Evolutionary conservation across 2,888 invertebrate genomes (phyloP).

Genomic region (Pollenia amentaria): DNA sequence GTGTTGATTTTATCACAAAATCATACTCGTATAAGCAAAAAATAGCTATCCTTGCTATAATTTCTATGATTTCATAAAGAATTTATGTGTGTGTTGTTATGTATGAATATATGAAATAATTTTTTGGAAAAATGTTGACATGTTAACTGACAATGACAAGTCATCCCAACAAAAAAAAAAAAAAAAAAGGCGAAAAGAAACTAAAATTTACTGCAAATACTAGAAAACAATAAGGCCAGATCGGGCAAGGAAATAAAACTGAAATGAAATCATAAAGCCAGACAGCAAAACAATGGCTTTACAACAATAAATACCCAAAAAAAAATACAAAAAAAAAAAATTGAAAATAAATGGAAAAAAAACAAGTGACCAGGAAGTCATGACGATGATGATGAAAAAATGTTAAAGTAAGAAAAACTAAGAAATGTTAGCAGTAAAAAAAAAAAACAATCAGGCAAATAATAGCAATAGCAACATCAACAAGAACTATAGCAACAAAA

Average conservation of each 20-base stretch:
- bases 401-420: constrained; percentile 22
- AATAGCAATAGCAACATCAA: constrained; percentile 26
- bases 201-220: constrained; percentile 14
- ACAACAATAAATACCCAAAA: constrained; percentile 67
- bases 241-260: constrained; percentile 5
- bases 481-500: constrained; percentile 29
- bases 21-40: neutral
- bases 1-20: constrained; percentile 56
- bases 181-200: constrained; percentile 8
- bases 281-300: constrained; percentile 64
- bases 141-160: constrained; percentile 75
- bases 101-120: constrained; percentile 49
- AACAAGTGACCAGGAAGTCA: constrained; percentile 66
- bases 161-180: neutral
- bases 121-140: constrained; percentile 72
- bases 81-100: neutral
- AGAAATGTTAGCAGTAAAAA: constrained; percentile 13
- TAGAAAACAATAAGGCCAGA: constrained; percentile 15
- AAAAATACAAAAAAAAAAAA: constrained; percentile 51
- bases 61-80: constrained; percentile 43
- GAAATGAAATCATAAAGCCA: constrained; percentile 59
- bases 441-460: constrained; percentile 17
- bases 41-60: constrained; percentile 26
- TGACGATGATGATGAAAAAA: constrained; percentile 49
- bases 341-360: constrained; percentile 39